These are phyloP conservation scores for Onychorhynchus coronatus DNA, from an alignment of 2,113 vertebrate genomes.

Conservation along the genomic window DNA sequence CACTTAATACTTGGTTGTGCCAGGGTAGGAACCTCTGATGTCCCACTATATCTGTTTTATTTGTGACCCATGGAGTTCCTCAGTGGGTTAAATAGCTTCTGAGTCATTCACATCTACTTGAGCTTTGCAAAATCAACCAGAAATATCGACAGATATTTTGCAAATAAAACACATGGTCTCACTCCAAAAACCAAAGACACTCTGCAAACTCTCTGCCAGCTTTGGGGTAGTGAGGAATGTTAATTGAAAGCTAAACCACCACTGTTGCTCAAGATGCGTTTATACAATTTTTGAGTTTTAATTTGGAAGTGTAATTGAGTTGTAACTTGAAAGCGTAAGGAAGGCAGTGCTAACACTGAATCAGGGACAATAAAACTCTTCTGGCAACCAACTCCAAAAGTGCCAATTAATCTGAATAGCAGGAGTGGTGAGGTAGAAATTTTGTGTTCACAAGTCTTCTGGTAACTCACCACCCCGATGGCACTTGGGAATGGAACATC, in stretches of 20 bases:
- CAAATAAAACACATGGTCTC: not conserved
- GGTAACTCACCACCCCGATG: accelerated
- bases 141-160: not conserved
- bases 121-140: not conserved
- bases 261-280: not conserved
- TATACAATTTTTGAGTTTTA: not conserved
- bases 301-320: not conserved
- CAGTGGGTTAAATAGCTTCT: not conserved
- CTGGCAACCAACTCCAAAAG: not conserved
- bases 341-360: not conserved
- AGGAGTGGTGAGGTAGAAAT: not conserved
- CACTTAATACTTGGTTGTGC: not conserved
- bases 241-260: not conserved
- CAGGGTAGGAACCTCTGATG: not conserved
- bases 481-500: not conserved
- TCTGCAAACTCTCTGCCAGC: not conserved
- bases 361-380: not conserved
- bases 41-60: not conserved
- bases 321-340: not conserved
- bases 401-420: not conserved
- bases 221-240: not conserved
- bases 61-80: not conserved
- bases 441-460: not conserved
- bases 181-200: not conserved
- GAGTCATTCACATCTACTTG: not conserved